Evolutionary conservation across 2,797 vertebrate genomes (phyloP), one percentile per base, ranked within the genome.

Genomic region (Argyrosomus regius): DNA sequence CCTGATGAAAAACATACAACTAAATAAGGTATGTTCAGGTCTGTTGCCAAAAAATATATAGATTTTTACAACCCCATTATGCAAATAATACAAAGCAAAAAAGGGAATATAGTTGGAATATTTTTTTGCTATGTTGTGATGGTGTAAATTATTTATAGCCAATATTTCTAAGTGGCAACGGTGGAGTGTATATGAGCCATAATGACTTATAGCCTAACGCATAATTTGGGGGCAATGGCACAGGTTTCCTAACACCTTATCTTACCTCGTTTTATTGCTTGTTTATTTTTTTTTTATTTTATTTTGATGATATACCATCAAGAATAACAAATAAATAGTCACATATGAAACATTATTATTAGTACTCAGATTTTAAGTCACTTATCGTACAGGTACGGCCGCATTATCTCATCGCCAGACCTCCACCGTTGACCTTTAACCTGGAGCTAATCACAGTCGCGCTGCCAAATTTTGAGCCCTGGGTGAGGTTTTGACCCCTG

Each of bases 381-480:
- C 61, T 71, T 71, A 41, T 72, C 3, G 9, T 54, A 52, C 10
- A 67, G n/a, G 24, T 43, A 26, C 22, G 26, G 49, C 62, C 4
- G 31, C 17, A 53, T 88, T 62, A 82, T 61, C 64, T 87, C 78
- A 69, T 56, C 1, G 35, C 49, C 80, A 20, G 87, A 74, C 73
- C 83, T 90, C 85, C 85, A 89, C 88, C 62, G 65, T 72, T 85
- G 80, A 91, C 91, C 81, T 92, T 81, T 85, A 41, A 88, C 79
- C 90, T 66, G 50, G 43, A 67, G 78, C 75, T 83, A 86, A 91
- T 90, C 74, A 79, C 64, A 76, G 69, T 73, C 76, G 0, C 6
- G 11, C 80, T 72, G 88, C 81, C 69, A 72, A 12, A 74, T 81
- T 84, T 68, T 75, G 14, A 72, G 78, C 83, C 83, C 66, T 3